Conservation (phyloP, 2,113 vertebrate species). For the Pollimyrus isidori region DNA sequence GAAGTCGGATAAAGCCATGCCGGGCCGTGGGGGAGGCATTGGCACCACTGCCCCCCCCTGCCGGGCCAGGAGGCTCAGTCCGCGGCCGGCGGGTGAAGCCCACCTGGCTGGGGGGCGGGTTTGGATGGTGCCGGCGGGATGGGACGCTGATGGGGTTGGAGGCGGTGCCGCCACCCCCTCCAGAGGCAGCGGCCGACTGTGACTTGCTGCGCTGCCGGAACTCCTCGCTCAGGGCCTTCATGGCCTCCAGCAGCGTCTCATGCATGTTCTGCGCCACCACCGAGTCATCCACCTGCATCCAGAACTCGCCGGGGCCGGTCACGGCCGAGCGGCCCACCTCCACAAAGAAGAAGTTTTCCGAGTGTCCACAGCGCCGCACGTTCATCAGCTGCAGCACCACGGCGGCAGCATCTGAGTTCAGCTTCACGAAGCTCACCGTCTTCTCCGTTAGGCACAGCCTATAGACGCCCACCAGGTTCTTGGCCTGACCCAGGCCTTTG, state of each 20-base stretch:
- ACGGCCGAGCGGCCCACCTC: slow-evolving; percentile 70
- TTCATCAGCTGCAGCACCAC: slow-evolving; percentile 75
- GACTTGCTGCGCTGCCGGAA: slow-evolving; percentile 70
- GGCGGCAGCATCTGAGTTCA: slow-evolving; percentile 66
- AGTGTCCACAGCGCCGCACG: slow-evolving; percentile 67
- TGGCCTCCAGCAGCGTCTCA: slow-evolving; percentile 69
- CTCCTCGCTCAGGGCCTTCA: slow-evolving; percentile 72
- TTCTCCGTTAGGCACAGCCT: slow-evolving; percentile 70
- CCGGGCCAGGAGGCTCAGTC: slow-evolving; percentile 50
- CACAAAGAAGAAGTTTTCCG: slow-evolving; percentile 74
- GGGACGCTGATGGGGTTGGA: slow-evolving; percentile 72
- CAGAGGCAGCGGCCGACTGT: slow-evolving; percentile 58
- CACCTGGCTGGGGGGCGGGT: slow-evolving; percentile 56
- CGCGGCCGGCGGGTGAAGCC: slow-evolving; percentile 61
- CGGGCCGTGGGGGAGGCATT: slow-evolving; percentile 54
- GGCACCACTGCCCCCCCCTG: slow-evolving; percentile 36
- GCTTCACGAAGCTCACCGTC: slow-evolving; percentile 66
- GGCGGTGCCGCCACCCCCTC: slow-evolving; percentile 59
- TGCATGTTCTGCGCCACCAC: slow-evolving; percentile 77
- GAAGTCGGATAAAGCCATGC: slow-evolving; percentile 54
- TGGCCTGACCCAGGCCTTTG: slow-evolving; percentile 69
- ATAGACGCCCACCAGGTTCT: slow-evolving; percentile 68
- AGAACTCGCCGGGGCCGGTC: slow-evolving; percentile 71
- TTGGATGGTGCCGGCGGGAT: slow-evolving; percentile 49
- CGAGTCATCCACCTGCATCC: slow-evolving; percentile 74